Base-by-base conservation (phyloP, 2,888 invertebrate species). In the Tromatobia lineatoria region DNA sequence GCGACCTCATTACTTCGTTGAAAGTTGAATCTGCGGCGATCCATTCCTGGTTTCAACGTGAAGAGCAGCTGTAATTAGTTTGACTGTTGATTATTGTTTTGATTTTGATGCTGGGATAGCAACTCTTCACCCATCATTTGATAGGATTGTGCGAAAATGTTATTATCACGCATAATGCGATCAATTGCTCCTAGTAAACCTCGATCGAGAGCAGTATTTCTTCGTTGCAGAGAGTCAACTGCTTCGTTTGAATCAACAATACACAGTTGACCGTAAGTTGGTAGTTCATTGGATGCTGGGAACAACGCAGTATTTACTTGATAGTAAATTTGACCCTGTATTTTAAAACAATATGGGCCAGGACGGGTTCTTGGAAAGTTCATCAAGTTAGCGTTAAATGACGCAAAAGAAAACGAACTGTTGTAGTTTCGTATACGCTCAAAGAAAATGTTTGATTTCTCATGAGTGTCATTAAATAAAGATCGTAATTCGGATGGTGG, bases 1-100 rank as follows among this genome's bases (percentile, higher is more conserved):
- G 87, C 87, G n/a, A 87, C 87, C 82, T 87, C 86, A 69, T 87
- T 87, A n/a, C 57, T 74, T 66, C 78, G 69, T 74, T 87, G 87
- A 67, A 85, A 82, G 77, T 88, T 87, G 59, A 87, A 88, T 11
- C 86, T 52, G 38, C 78, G 64, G 20, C 73, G 64, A 70, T 88
- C 86, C 18, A 86, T 25, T 45, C 87, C 87, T 64, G 83, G 73
- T 54, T 86, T 88, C n/a, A 82, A 79, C 15, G 83, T 74, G 78
- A 88, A 88, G 34, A 83, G 47, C 64, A 87, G 76, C 20, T 73
- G 61, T 29, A 86, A 67, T 38, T 88, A 80, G 76, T 11, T 20
- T 25, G 82, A 50, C 42, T 64, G 69, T 34, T 52, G 15, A 4
- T 80, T 42, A 38, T 67, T 29, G 54, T 54, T 64, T 64, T 76